Conservation (phyloP, 2,113 vertebrate species). For the Pipra filicauda region DNA sequence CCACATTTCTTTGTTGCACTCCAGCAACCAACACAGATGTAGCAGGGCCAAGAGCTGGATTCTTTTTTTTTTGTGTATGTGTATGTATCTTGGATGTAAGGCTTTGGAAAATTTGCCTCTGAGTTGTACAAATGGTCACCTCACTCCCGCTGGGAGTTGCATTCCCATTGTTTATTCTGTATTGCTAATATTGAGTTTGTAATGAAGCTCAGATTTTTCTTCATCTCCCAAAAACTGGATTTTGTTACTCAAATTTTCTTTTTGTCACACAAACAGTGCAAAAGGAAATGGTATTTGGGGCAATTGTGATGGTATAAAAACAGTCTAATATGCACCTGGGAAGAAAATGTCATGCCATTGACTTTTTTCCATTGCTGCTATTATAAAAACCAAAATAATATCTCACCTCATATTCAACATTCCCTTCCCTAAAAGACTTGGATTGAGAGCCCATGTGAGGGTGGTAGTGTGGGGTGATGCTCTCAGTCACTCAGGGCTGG, state of each 20-base stretch:
- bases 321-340: neutral
- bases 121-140: conserved; percentile 33
- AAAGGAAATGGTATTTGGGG: neutral
- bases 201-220: neutral
- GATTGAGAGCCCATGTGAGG: neutral
- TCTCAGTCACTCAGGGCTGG: neutral
- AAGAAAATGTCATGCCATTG: neutral
- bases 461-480: neutral
- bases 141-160: conserved; percentile 19
- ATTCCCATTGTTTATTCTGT: conserved; percentile 15
- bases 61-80: neutral
- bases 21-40: conserved; percentile 48
- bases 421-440: neutral
- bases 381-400: neutral
- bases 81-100: conserved; percentile 34
- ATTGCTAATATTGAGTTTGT: conserved; percentile 5
- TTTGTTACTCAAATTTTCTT: neutral
- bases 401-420: neutral
- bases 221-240: neutral
- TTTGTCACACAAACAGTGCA: neutral
- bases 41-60: neutral
- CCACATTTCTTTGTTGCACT: conserved; percentile 59
- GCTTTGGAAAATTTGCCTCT: conserved; percentile 41
- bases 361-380: neutral
- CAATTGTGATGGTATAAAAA: neutral